Conservation (phyloP, 1,140 invertebrate species). For the Trichonephila clavata region DNA sequence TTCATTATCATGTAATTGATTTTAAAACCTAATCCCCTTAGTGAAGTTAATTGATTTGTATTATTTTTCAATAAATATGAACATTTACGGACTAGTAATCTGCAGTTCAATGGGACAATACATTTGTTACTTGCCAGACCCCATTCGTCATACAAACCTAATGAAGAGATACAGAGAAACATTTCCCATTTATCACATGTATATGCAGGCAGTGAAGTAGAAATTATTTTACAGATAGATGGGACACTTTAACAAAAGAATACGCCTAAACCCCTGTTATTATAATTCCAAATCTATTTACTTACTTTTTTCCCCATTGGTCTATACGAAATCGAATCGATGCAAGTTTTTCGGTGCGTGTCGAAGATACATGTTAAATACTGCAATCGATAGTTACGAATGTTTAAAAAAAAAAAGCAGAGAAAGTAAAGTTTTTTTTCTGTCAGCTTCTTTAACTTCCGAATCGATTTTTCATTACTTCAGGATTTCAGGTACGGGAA, state of each 20-base stretch:
- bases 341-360: neutral
- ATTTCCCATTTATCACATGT: neutral
- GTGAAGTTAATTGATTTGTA: neutral
- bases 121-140: neutral
- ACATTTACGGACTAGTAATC: neutral
- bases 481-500: neutral
- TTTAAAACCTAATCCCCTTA: neutral
- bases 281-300: constrained; percentile 40
- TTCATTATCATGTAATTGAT: too few species aligned
- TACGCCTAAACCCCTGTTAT: constrained; percentile 24
- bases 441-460: neutral
- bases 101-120: neutral
- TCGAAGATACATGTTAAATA: constrained; percentile 1
- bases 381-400: neutral
- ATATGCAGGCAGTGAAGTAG: neutral
- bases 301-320: neutral
- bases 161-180: too few species aligned
- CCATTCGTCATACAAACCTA: neutral
- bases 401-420: neutral
- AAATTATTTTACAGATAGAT: neutral
- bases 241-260: neutral
- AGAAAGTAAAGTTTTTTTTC: neutral
- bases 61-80: neutral
- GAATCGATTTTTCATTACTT: constrained; percentile 49
- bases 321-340: neutral